Base-by-base conservation (phyloP, 1,140 invertebrate genomes). In the Drosophila murphyi region DNA sequence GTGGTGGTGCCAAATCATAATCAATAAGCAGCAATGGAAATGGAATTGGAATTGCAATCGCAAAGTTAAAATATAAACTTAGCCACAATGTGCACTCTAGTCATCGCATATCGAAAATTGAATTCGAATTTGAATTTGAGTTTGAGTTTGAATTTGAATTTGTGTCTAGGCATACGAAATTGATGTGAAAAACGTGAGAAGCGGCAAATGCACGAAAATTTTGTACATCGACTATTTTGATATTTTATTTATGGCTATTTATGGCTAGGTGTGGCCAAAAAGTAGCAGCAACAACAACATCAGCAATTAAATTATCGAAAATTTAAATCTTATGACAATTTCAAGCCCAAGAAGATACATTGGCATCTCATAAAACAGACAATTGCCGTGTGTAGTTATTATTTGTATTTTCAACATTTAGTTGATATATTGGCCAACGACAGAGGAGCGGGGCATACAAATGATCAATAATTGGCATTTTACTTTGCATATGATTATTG, bases 171-270 rank as follows among this genome's bases (percentile, higher is more conserved):
- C 55, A 56, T 51, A n/a, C 65, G 55, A 82, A 78, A 71, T 82
- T 82, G 87, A 83, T 87, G 83, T 78, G 80, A 80, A 89, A 87
- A 87, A 89, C 83, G 83, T 87, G 83, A 87, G 82, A 51, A 45
- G 51, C 43, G 70, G 41, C 67, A n/a, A 61, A 64, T 80, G 82
- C 82, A 87, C 82, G 82, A 87, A 88, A 88, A 82, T 71, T 80
- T 65, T 87, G 82, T 85, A 77, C 73, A 61, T 50, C 72, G n/a
- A 55, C 62, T 41, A 54, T 52, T 77, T 60, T 72, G 73, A 50
- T 74, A 62, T 70, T 74, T 64, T 69, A 50, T 77, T 73, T 71
- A 72, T 65, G 59, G 50, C 67, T 81, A 87, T 88, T 87, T 88
- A 82, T 88, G 56, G 77, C 54, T 57, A 82, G 85, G 83, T 87